These are phyloP conservation scores for Odocoileus virginianus DNA, from an alignment of 2,113 vertebrate species.

Conservation along the genomic window DNA sequence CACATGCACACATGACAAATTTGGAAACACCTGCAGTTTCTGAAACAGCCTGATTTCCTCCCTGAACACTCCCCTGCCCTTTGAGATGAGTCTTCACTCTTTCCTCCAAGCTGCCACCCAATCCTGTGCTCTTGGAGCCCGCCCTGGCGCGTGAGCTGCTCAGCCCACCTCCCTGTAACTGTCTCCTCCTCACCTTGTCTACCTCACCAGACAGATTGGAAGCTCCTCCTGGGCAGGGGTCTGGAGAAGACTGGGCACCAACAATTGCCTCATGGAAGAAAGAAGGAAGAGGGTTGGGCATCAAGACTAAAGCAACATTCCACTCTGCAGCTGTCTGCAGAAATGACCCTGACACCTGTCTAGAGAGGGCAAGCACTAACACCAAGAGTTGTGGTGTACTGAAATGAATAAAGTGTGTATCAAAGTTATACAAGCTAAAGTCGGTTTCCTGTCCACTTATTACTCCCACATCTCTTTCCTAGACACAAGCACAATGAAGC, in stretches of 20 bases:
- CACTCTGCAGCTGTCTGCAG: not conserved
- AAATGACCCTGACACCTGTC: not conserved
- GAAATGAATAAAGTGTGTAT: not conserved
- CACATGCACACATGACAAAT: no score
- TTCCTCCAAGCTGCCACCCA: accelerated
- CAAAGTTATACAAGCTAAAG: not conserved
- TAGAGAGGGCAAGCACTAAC: not conserved
- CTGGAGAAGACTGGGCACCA: not conserved
- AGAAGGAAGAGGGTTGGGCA: not conserved
- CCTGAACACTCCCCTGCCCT: not conserved
- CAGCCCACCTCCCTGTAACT: no score
- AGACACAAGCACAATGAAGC: not conserved
- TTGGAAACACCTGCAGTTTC: not conserved
- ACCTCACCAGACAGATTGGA: not conserved
- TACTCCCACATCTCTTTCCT: not conserved
- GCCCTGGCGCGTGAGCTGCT: accelerated
- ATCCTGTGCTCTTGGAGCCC: no score
- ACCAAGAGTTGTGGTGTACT: not conserved
- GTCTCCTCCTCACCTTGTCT: no score
- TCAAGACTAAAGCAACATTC: not conserved
- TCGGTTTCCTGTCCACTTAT: not conserved
- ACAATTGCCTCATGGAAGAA: not conserved
- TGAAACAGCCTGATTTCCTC: not conserved
- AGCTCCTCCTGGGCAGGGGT: not conserved
- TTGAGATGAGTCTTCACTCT: not conserved